Evolutionary conservation across 2,113 vertebrate species (phyloP).

Genomic region (Phrynosoma platyrhinos): DNA sequence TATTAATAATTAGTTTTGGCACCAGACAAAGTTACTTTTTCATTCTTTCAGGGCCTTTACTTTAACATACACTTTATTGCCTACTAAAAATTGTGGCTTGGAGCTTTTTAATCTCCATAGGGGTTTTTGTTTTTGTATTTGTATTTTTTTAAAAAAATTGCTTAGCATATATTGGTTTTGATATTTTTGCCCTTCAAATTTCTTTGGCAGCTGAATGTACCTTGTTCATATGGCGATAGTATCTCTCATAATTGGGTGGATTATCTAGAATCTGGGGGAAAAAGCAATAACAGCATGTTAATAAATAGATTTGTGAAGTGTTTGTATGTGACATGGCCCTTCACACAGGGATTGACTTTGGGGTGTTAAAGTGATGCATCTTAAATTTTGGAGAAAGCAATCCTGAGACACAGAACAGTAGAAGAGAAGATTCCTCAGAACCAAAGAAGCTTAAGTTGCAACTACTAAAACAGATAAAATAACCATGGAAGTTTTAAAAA

Average conservation of each 20-base stretch:
- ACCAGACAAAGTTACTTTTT: neutral
- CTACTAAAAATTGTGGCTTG: neutral
- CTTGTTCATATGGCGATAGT: slow-evolving; percentile 25
- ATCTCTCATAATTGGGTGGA: slow-evolving; percentile 26
- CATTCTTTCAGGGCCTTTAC: neutral
- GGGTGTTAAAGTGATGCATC: neutral
- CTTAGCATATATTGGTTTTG: neutral
- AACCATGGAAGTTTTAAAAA: neutral
- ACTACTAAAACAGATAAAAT: neutral
- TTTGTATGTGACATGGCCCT: neutral
- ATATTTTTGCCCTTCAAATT: neutral
- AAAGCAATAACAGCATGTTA: slow-evolving; percentile 5
- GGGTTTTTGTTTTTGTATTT: too few species aligned
- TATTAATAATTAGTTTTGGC: neutral
- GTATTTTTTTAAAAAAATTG: neutral
- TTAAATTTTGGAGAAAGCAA: neutral
- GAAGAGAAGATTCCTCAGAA: neutral
- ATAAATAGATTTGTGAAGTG: neutral
- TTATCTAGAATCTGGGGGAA: slow-evolving; percentile 2
- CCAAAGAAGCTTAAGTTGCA: neutral
- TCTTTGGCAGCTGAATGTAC: neutral
- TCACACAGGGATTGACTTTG: neutral
- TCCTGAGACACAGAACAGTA: neutral
- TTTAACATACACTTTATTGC: neutral
- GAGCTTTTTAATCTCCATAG: neutral